phyloP scores from a whole-genome alignment of 2,888 invertebrate genomes.

The Seira ritae region DNA sequence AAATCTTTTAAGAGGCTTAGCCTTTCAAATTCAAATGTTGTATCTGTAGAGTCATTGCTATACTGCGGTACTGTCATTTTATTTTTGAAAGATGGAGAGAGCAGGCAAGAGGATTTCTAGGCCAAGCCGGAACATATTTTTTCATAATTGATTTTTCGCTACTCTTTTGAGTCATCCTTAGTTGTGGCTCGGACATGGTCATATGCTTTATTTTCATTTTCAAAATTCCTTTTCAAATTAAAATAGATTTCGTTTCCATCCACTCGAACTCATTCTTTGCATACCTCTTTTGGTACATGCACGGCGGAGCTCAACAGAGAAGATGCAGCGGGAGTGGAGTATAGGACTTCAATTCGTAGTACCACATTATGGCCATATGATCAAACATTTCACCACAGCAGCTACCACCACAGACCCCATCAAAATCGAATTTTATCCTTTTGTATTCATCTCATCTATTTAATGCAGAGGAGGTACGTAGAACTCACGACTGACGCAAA shows the following conservation, averaged over 20 bases:
- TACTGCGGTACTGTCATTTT: not conserved
- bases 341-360: not conserved
- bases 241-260: not conserved
- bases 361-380: not conserved
- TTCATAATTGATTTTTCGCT: not conserved
- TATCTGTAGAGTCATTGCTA: not conserved
- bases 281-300: too few species aligned
- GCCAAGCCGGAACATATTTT: not conserved
- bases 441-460: not conserved
- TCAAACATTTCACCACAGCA: not conserved
- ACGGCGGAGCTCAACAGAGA: too few species aligned
- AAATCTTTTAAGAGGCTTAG: not conserved
- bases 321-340: not conserved
- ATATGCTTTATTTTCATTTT: not conserved
- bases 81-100: not conserved
- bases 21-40: too few species aligned
- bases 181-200: not conserved
- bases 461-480: not conserved
- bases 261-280: not conserved
- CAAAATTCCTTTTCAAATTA: not conserved
- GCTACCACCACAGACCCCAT: not conserved
- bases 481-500: not conserved
- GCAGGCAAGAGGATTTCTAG: not conserved
- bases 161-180: not conserved
- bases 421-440: not conserved